Conservation (phyloP, 2,888 invertebrate genomes). For the Eupithecia pulchellata region DNA sequence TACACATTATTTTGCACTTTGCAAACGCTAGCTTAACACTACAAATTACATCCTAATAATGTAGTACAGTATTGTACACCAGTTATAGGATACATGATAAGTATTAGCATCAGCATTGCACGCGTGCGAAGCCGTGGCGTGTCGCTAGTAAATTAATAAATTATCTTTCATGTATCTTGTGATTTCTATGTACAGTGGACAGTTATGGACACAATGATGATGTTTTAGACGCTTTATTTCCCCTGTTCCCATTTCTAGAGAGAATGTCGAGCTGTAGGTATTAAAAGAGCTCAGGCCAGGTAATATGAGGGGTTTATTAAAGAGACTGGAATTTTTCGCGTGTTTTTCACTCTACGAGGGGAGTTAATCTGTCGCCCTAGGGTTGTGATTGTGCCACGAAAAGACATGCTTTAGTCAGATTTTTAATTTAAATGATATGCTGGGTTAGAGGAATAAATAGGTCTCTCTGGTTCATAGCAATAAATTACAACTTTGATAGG, state of each 20-base stretch:
- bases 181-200: background rate
- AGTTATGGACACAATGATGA: background rate
- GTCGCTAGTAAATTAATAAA: too few species aligned
- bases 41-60: too few species aligned
- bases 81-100: too few species aligned
- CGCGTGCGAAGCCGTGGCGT: too few species aligned
- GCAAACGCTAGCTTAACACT: too few species aligned
- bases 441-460: background rate
- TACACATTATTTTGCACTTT: too few species aligned
- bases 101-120: too few species aligned
- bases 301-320: slow-evolving; percentile 70
- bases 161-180: too few species aligned
- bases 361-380: slow-evolving; percentile 54
- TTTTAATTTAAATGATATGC: too few species aligned
- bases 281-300: slow-evolving; percentile 45
- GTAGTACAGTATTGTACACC: too few species aligned
- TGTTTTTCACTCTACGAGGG: slow-evolving; percentile 54
- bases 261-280: slow-evolving; percentile 24
- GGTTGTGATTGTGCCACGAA: background rate
- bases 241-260: slow-evolving; percentile 9
- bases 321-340: slow-evolving; percentile 65
- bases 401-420: slow-evolving; percentile 1
- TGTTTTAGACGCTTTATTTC: background rate
- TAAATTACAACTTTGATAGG: too few species aligned
- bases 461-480: background rate